Evolutionary conservation across 2,888 invertebrate species (phyloP).

Genomic region (Hyppa rectilinea): DNA sequence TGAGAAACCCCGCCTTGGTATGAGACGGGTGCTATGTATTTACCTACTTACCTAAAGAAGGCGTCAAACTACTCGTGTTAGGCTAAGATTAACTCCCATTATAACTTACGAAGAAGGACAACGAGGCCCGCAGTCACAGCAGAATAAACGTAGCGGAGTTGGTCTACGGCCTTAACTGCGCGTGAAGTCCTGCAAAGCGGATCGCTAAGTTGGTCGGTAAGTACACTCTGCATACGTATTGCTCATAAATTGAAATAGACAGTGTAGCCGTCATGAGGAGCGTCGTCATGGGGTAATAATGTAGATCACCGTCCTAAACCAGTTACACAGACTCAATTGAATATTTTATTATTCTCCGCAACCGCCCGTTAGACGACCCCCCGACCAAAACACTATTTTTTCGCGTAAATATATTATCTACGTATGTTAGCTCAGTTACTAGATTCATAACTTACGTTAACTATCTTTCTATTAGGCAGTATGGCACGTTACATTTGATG

Average conservation of each 20-base stretch:
- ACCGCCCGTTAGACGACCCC: too few relatives aligned
- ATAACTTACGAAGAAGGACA: too few relatives aligned
- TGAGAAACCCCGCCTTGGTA: too few relatives aligned
- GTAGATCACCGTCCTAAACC: too few relatives aligned
- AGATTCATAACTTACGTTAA: too few relatives aligned
- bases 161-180: not conserved
- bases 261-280: too few relatives aligned
- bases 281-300: too few relatives aligned
- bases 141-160: not conserved
- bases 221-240: not conserved
- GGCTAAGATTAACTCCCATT: not conserved
- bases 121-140: too few relatives aligned
- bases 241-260: not conserved
- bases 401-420: not conserved
- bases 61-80: not conserved
- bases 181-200: not conserved
- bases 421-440: too few relatives aligned
- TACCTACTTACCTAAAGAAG: not conserved
- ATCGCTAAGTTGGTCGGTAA: not conserved
- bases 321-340: not conserved
- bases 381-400: not conserved
- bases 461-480: too few relatives aligned
- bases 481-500: too few relatives aligned
- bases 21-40: not conserved
- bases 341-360: not conserved